Evolutionary conservation across 1,140 invertebrate species (phyloP).

Genomic region (Brachionus sp.): DNA sequence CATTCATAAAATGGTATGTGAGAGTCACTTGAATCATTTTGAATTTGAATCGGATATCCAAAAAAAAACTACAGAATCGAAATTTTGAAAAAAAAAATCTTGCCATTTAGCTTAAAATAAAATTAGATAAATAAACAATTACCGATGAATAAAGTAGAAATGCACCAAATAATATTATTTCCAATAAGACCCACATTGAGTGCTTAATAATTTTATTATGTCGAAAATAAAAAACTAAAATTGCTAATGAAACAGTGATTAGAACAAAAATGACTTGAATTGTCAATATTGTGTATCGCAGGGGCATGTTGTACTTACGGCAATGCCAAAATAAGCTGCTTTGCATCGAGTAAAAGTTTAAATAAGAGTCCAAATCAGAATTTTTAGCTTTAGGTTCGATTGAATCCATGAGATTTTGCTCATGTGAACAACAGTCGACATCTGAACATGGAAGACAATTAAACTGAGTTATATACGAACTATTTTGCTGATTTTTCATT

Average conservation of each 20-base stretch:
- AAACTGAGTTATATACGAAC: slow-evolving; percentile 13
- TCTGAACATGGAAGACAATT: slow-evolving; percentile 40
- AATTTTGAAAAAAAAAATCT: too few species aligned
- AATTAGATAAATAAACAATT: neutral
- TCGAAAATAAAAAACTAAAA: neutral
- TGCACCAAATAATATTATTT: slow-evolving; percentile 29
- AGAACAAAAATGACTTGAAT: slow-evolving; percentile 35
- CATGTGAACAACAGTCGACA: slow-evolving; percentile 1
- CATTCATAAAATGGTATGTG: too few species aligned
- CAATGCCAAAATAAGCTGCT: slow-evolving; percentile 25
- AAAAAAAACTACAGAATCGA: too few species aligned
- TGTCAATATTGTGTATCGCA: slow-evolving; percentile 16
- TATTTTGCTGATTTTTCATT: slow-evolving; percentile 42
- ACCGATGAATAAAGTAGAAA: slow-evolving; percentile 36
- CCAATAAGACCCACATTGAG: slow-evolving; percentile 46
- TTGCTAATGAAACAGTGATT: neutral
- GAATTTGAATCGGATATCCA: too few species aligned
- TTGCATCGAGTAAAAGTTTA: neutral
- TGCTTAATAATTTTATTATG: slow-evolving; percentile 43
- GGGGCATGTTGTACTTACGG: neutral
- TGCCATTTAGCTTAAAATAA: too few species aligned
- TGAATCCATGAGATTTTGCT: neutral
- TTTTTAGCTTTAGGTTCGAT: neutral
- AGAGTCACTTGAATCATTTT: too few species aligned
- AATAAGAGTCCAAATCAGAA: neutral